phyloP scores from a whole-genome alignment of 2,888 invertebrate species.

The Drosophila robusta region DNA sequence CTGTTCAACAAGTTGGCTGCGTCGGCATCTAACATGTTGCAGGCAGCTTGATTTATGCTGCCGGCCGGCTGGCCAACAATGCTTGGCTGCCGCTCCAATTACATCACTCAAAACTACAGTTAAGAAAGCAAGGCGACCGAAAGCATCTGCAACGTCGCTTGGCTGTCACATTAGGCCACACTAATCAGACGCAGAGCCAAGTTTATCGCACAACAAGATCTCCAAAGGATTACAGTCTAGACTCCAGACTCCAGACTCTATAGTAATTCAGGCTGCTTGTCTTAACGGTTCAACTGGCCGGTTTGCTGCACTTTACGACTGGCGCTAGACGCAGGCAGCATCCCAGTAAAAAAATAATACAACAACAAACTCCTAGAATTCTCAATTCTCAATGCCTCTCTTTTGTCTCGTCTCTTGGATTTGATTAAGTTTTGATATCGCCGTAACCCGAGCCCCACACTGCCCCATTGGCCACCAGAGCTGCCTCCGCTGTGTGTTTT shows the following conservation, averaged over 20 bases:
- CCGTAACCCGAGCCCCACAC: conserved; percentile 61
- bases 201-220: conserved; percentile 74
- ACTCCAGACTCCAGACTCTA: conserved; percentile 34
- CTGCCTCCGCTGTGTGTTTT: conserved; percentile 14
- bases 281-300: conserved; percentile 64
- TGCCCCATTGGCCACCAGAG: conserved; percentile 57
- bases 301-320: conserved; percentile 58
- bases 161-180: conserved; percentile 76
- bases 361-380: conserved; percentile 3
- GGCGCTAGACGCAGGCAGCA: conserved; percentile 52
- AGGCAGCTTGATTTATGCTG: conserved; percentile 60
- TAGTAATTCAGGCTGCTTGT: conserved; percentile 24
- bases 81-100: conserved; percentile 66
- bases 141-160: conserved; percentile 65
- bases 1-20: conserved; percentile 56
- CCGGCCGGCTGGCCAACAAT: conserved; percentile 48
- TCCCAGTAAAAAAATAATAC: conserved; percentile 12
- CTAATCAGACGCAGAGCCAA: conserved; percentile 73
- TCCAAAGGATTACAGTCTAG: conserved; percentile 74
- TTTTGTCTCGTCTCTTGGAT: conserved; percentile 41
- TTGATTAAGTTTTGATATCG: conserved; percentile 73
- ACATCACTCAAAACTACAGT: conserved; percentile 74
- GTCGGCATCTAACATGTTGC: conserved; percentile 60
- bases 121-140: conserved; percentile 34
- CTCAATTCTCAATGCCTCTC: conserved; percentile 39